phyloP scores from a whole-genome alignment of 2,797 vertebrate genomes.

The Pampus argenteus region DNA sequence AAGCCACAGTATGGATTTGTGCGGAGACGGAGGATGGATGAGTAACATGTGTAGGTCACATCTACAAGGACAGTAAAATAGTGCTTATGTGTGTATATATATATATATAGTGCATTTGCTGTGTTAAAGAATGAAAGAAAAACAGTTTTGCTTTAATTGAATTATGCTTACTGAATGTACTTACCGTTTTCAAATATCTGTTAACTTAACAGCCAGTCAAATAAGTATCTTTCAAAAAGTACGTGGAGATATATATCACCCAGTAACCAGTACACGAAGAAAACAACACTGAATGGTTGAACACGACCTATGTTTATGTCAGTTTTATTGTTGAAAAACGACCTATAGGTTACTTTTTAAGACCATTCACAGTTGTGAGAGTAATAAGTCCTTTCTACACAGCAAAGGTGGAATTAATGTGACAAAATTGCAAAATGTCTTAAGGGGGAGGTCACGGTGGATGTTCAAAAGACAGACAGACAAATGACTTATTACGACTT shows the following conservation, averaged over 20 bases:
- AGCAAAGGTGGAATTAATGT: neutral
- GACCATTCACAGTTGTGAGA: neutral
- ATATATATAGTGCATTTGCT: too few species aligned
- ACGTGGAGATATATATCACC: neutral
- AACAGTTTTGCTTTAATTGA: neutral
- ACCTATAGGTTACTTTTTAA: too few species aligned
- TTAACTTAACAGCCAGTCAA: neutral
- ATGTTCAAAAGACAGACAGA: too few species aligned
- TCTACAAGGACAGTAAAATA: conserved; percentile 42
- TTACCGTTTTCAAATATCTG: too few species aligned
- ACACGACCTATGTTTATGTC: neutral
- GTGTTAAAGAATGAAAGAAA: neutral
- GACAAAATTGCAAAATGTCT: neutral
- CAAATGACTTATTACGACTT: neutral
- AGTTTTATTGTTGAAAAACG: neutral
- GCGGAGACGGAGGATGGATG: conserved; percentile 50
- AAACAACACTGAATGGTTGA: neutral
- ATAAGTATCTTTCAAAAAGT: neutral
- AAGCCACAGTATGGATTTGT: conserved; percentile 56
- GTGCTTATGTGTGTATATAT: too few species aligned
- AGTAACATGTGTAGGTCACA: conserved; percentile 49
- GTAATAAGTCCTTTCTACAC: neutral
- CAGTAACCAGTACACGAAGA: neutral
- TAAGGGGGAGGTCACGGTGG: neutral
- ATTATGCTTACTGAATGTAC: neutral